Evolutionary conservation across 1,140 invertebrate species (phyloP).

Genomic region (Phthorimaea operculella): DNA sequence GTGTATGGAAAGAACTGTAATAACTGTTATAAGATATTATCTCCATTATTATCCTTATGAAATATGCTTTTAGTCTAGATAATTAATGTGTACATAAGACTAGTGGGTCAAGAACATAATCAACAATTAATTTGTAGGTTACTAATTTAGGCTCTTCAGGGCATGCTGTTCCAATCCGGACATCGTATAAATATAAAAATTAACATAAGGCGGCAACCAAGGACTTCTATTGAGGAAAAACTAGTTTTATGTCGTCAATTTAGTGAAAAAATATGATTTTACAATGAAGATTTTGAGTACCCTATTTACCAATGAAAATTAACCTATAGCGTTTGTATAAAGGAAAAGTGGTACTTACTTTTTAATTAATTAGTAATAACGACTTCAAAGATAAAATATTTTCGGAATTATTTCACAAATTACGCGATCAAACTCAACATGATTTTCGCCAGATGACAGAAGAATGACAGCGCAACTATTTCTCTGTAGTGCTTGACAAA

Average conservation of each 20-base stretch:
- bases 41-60: no score
- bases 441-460: conserved; percentile 2
- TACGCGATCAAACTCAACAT: conserved; percentile 4
- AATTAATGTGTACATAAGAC: no score
- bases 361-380: not conserved
- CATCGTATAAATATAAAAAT: conserved; percentile 2
- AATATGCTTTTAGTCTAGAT: no score
- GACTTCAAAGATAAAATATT: not conserved
- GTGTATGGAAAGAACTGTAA: no score
- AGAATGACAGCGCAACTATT: not conserved
- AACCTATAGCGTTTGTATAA: no score
- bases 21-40: no score
- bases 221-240: conserved; percentile 2
- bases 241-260: conserved; percentile 1
- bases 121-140: no score
- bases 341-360: not conserved
- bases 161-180: not conserved
- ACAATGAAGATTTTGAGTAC: not conserved
- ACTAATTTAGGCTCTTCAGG: no score
- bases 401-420: conserved; percentile 2
- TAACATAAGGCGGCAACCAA: not conserved
- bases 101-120: no score
- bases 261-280: not conserved
- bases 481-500: no score
- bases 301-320: no score